A percentile compares a stretch with the other conserved stretches of the same genome.
Evolutionary conservation across 2,888 invertebrate species (phyloP).

Genomic region (Timema cristinae): DNA sequence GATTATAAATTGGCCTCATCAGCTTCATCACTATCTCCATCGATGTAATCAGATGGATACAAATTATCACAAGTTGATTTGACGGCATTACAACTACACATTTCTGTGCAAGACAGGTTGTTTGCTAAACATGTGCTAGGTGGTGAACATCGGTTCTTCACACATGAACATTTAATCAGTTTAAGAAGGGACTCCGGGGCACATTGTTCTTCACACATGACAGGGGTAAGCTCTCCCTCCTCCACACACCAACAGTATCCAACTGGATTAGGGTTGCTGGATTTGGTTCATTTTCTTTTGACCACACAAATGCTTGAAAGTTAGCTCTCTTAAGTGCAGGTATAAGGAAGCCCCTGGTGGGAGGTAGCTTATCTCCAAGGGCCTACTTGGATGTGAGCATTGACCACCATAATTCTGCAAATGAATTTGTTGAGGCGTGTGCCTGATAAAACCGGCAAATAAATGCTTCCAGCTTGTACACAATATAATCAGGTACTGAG

Average conservation of each 20-base stretch:
- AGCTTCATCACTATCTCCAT: too few relatives aligned
- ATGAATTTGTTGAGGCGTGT: background rate
- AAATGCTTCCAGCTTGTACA: background rate
- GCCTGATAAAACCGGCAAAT: background rate
- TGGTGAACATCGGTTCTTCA: too few relatives aligned
- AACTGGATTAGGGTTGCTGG: background rate
- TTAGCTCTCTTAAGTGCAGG: slow-evolving; percentile 12
- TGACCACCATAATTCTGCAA: slow-evolving; percentile 4
- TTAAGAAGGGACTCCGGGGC: background rate
- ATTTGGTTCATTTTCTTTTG: background rate
- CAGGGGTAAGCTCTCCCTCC: background rate
- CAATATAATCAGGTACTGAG: background rate
- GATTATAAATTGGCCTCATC: too few relatives aligned
- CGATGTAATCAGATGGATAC: too few relatives aligned
- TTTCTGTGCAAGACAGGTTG: too few relatives aligned
- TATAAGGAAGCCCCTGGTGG: slow-evolving; percentile 1
- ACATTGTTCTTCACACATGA: slow-evolving; percentile 8
- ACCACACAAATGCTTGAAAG: slow-evolving; percentile 12
- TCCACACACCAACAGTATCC: background rate
- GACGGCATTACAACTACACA: too few relatives aligned
- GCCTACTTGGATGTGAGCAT: background rate
- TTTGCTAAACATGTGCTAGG: too few relatives aligned
- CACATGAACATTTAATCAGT: too few relatives aligned
- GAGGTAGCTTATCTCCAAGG: slow-evolving; percentile 6
- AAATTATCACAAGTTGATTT: too few relatives aligned